phyloP scores from a whole-genome alignment of 2,797 vertebrate genomes.

The Protosalanx chinensis region DNA sequence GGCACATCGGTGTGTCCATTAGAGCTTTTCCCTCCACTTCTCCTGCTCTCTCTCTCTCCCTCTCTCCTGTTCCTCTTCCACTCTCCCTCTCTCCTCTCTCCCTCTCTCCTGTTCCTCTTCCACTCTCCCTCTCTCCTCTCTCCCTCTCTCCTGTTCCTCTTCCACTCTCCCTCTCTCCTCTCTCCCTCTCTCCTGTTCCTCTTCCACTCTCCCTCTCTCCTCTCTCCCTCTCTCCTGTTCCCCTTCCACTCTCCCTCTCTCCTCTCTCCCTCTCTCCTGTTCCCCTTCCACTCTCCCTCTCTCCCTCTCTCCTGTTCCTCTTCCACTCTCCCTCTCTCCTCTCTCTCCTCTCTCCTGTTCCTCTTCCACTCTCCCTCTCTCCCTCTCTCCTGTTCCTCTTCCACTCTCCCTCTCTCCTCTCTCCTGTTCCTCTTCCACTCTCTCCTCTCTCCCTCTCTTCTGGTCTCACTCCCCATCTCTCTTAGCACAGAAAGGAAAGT shows the following conservation, averaged over 20 bases:
- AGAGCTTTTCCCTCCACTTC: conserved; percentile 38
- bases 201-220: conserved; percentile 6
- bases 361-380: conserved; percentile 1
- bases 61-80: background rate
- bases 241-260: no score
- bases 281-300: no score
- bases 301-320: background rate
- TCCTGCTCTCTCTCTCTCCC: background rate
- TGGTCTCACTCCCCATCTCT: conserved; percentile 2
- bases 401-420: background rate
- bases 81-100: background rate
- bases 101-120: background rate
- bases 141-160: background rate
- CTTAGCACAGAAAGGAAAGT: conserved; percentile 7
- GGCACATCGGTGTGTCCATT: conserved; percentile 52
- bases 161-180: background rate
- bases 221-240: conserved; percentile 26
- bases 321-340: background rate
- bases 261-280: conserved; percentile 19
- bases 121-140: background rate
- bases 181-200: background rate
- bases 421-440: no score
- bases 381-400: background rate
- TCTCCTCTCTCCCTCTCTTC: no score
- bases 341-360: background rate